Base-by-base conservation (phyloP, 2,888 invertebrate species). In the Callimorpha dominula region DNA sequence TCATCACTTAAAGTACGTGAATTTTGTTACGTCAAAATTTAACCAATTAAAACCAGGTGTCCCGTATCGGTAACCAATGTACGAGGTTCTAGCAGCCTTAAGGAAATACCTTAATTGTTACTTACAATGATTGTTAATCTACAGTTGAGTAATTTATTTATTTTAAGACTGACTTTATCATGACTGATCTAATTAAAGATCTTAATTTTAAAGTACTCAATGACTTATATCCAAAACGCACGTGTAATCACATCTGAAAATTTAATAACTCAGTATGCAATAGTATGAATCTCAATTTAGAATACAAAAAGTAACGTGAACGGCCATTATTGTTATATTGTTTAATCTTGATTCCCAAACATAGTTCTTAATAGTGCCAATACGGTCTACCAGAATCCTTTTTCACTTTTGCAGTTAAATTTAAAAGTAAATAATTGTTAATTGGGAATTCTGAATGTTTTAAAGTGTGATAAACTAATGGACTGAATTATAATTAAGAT, bases 401-500 rank as follows among this genome's bases (percentile, higher is more conserved):
- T 52, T 52, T 43, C 1, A 63, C 3, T 11, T 65, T 15, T 20
- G 20, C 9, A 15, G 50, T 42, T 50, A n/a, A n/a, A 62, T n/a
- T 67, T 52, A 46, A 42, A 72, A 74, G 31, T 68, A 73, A 71
- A 64, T 57, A 72, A 70, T 82, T 66, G 69, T 79, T 60, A 68
- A 72, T 71, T 73, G 65, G 71, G 78, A 82, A 70, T 50, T 74
- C 80, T 74, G 80, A 72, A 82, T 77, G 77, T 80, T 71, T 75
- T 67, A 77, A 73, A 54, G 42, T 57, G 84, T 80, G 81, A 82
- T 82, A 78, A 75, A 78, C 69, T 75, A 80, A 81, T 81, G 79
- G 86, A 90, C 87, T 89, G 86, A 87, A 81, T 82, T 83, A 79
- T 83, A 87, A 73, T 67, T 87, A 87, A 85, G 89, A 88, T 84